Evolutionary conservation across 2,888 invertebrate genomes (phyloP).

Genomic region (Troglohyphantes excavatus): DNA sequence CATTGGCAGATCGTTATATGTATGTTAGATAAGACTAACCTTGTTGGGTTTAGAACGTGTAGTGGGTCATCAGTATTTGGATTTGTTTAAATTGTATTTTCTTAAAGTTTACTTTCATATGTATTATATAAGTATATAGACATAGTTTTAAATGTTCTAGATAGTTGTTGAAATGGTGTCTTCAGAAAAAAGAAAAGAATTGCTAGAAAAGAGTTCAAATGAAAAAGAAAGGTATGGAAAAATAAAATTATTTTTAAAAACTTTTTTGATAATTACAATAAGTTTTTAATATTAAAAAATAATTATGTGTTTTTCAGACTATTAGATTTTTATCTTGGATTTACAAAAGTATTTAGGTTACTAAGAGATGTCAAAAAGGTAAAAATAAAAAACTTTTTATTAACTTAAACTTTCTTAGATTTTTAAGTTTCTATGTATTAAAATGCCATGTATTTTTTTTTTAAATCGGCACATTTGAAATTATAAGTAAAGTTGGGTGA

Average conservation of each 20-base stretch:
- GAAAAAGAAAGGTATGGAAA: constrained; percentile 35
- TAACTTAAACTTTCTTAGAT: too few species aligned
- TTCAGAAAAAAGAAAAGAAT: constrained; percentile 79
- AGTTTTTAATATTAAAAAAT: not conserved
- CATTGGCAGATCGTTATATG: too few species aligned
- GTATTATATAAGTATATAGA: too few species aligned
- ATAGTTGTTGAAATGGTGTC: constrained; percentile 80
- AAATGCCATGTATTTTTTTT: too few species aligned
- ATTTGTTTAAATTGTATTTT: too few species aligned
- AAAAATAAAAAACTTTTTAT: not conserved
- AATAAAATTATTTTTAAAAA: not conserved
- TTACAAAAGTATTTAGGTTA: constrained; percentile 63
- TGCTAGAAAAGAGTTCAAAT: constrained; percentile 69
- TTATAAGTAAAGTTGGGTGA: too few species aligned
- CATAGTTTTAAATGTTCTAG: constrained; percentile 77
- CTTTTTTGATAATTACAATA: not conserved
- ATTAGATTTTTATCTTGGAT: constrained; percentile 55
- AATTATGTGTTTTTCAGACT: constrained; percentile 38
- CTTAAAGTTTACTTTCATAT: too few species aligned
- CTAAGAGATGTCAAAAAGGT: constrained; percentile 59
- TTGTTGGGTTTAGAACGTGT: too few species aligned
- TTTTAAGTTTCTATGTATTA: too few species aligned
- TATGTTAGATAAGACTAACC: too few species aligned
- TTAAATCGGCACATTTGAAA: too few species aligned
- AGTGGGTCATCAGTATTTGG: too few species aligned